Conservation (phyloP, 2,797 vertebrate genomes). For the Syngnathus rostellatus region DNA sequence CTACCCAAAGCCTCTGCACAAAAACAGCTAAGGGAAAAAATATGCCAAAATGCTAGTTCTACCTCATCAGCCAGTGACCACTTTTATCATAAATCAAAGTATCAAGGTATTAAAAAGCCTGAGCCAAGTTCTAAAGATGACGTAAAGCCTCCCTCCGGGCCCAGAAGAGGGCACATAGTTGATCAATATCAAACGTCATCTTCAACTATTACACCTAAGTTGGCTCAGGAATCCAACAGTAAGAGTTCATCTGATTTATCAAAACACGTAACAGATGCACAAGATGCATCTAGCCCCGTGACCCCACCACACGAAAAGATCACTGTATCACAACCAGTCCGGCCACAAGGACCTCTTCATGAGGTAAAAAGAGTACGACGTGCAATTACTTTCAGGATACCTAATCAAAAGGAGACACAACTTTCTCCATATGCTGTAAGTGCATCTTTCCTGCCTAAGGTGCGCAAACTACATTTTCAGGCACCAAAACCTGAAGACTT, state of each 20-base stretch:
- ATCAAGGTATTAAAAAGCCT: background rate
- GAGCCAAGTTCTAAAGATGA: background rate
- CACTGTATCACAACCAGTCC: background rate
- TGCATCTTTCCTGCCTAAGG: background rate
- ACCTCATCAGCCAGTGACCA: background rate
- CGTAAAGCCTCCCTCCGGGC: background rate
- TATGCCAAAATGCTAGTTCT: background rate
- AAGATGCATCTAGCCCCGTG: background rate
- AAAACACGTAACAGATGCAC: background rate
- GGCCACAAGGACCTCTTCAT: background rate
- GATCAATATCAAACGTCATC: background rate
- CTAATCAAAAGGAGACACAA: background rate
- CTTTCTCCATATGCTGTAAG: conserved; percentile 6
- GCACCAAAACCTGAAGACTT: background rate
- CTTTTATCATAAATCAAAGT: background rate
- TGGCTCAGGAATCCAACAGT: background rate
- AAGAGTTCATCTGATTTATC: background rate
- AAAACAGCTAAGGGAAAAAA: background rate
- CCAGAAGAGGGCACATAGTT: background rate
- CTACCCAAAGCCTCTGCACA: background rate
- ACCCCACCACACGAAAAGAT: background rate
- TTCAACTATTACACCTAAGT: background rate
- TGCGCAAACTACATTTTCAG: background rate
- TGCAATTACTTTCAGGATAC: background rate
- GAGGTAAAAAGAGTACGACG: background rate